Evolutionary conservation across 2,113 vertebrate genomes (phyloP), one percentile per base, ranked within the genome.

Genomic region (Aviceda subcristata): DNA sequence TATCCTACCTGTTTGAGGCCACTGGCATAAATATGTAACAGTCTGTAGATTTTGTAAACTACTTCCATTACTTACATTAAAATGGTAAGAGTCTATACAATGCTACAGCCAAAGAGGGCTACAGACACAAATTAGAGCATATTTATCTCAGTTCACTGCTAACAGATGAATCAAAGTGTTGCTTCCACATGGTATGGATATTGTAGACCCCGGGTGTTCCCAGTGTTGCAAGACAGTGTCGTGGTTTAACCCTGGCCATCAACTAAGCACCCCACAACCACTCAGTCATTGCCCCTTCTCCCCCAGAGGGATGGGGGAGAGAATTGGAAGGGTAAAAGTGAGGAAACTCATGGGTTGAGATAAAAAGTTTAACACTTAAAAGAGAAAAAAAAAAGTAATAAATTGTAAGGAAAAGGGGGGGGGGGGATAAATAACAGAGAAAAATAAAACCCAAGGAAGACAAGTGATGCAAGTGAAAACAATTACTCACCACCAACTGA

Each of bases 171-270:
- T 63, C 13, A 3, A 51, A 56, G 34, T 45, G 55, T 81, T 59
- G 36, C 34, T 88, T 60, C 79, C 23, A 16, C 15, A 46, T 56
- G 26, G 11, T 63, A 23, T 23, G 24, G 32, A 32, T 78, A 21
- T 17, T 60, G 41, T 66, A 64, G 71, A 29, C n/a, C 10, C 8
- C 2, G 3, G 15, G 29, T 24, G 14, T 36, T 88, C 32, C 23
- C 4, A 2, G 46, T 74, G n/a, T 27, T 73, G 24, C 38, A n/a
- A 34, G 27, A 38, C 24, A 43, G 39, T 18, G n/a, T 48, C 0
- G 1, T 60, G 32, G 36, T 55, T 79, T 89, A 67, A 55, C 15
- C 36, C 22, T 1, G 4, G 21, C 10, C 0, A 0, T 18, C 17
- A 66, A 1, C 9, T 12, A n/a, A 66, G 36, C 32, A 41, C 34